Evolutionary conservation across 2,888 invertebrate genomes (phyloP).

Genomic region (Machimus rusticus): DNA sequence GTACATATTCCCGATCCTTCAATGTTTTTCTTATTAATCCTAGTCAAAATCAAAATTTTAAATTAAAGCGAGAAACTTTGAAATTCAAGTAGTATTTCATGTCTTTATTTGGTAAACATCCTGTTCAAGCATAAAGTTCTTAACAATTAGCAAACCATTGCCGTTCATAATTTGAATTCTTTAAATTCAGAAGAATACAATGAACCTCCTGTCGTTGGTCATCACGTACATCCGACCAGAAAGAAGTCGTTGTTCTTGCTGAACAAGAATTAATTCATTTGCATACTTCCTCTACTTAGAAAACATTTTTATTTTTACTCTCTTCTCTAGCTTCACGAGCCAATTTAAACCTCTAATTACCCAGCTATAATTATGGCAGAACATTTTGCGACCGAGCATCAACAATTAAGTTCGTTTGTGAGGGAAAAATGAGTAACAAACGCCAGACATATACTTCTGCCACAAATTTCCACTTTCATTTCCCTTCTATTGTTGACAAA

Average conservation of each 20-base stretch:
- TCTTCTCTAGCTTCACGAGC: neutral
- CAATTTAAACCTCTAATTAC: neutral
- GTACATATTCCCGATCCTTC: no score
- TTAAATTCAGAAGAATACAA: neutral
- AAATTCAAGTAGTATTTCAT: neutral
- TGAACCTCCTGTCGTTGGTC: neutral
- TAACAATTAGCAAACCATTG: neutral
- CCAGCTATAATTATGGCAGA: neutral
- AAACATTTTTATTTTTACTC: neutral
- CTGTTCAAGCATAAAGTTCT: neutral
- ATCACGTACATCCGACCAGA: neutral
- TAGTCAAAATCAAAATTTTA: neutral
- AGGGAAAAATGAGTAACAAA: neutral
- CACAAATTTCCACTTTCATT: neutral
- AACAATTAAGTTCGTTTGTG: neutral
- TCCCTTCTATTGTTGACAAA: neutral
- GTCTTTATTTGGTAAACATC: neutral
- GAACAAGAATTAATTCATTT: neutral
- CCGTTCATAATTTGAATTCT: neutral
- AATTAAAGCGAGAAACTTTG: neutral
- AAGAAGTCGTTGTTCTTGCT: neutral
- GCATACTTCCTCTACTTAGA: neutral
- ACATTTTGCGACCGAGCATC: neutral
- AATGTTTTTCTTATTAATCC: neutral
- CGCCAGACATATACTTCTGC: neutral